Base-by-base conservation (phyloP, 2,888 invertebrate genomes). In the Oscheius sp. region DNA sequence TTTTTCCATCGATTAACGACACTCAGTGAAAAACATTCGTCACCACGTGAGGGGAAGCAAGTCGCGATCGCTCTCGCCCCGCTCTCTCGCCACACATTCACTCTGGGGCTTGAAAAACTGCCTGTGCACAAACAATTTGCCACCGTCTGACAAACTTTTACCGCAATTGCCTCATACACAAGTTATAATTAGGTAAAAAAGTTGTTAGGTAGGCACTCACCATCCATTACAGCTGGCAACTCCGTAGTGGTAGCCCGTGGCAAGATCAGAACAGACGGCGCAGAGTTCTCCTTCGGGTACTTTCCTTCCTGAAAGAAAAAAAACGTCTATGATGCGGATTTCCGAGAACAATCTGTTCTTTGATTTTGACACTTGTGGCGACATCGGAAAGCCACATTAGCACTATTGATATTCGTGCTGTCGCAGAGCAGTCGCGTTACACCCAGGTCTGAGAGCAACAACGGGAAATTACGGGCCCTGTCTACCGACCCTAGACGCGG, bases 151-250 rank as follows among this genome's bases (percentile, higher is more conserved):
- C 35, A 52, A 59, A 35, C 5, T 35, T 35, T 35, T 35, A 35
- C 35, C 35, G 5, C 35, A 35, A 35, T 35, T 35, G 35, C 35
- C 35, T 35, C 35, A 35, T 35, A 35, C 35, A 35, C 35, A 9
- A 35, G 35, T 35, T 35, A 3, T 6, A 6, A 35, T 21, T 27
- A 41, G 16, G 53, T n/a, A 29, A 69, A 69, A 68, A 66, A 27
- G 25, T 23, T 63, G 41, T 18, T 7, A 27, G 27, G 43, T 7
- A 35, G 52, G 74, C 72, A 70, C 55, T 74, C 46, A 83, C 85
- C 87, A 86, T 77, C 87, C 87, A 76, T 87, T 87, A 73, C 87
- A 87, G 52, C 83, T 83, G 5, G 87, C 86, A n/a, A 86, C 85
- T 35, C 86, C 86, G 73, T 84, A 84, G 72, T 81, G 82, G 59